Evolutionary conservation across 2,888 invertebrate genomes (phyloP).

Genomic region (Dichetophora obliterata): DNA sequence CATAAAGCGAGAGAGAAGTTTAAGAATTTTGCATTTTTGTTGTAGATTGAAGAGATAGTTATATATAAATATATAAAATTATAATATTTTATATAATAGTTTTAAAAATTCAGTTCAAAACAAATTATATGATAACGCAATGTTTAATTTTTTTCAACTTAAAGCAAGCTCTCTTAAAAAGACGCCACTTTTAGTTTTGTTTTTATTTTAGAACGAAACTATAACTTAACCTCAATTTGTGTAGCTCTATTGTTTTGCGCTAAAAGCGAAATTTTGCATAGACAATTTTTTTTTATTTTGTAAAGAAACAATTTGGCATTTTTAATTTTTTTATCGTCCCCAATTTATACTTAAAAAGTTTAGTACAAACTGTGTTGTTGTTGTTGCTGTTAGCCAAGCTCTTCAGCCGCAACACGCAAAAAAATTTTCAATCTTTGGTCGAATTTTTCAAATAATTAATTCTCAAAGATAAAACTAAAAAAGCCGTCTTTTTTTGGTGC

Average conservation of each 20-base stretch:
- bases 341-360: not conserved
- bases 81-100: not conserved
- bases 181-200: slow-evolving; percentile 49
- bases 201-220: slow-evolving; percentile 44
- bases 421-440: not conserved
- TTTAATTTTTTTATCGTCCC: no score
- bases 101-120: slow-evolving; percentile 1
- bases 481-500: not conserved
- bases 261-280: no score
- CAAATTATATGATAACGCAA: not conserved
- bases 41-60: slow-evolving; percentile 41
- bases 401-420: not conserved
- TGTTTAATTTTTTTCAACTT: not conserved
- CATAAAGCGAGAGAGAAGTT: slow-evolving; percentile 44
- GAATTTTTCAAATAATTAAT: not conserved
- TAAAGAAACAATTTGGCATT: no score
- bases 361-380: not conserved
- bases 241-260: no score
- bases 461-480: not conserved
- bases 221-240: no score
- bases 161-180: slow-evolving; percentile 3
- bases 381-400: not conserved
- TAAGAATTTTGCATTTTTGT: slow-evolving; percentile 67
- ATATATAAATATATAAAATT: slow-evolving; percentile 4
- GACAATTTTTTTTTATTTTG: no score